phyloP scores from a whole-genome alignment of 2,888 invertebrate genomes.

The Petrolisthes manimaculis region DNA sequence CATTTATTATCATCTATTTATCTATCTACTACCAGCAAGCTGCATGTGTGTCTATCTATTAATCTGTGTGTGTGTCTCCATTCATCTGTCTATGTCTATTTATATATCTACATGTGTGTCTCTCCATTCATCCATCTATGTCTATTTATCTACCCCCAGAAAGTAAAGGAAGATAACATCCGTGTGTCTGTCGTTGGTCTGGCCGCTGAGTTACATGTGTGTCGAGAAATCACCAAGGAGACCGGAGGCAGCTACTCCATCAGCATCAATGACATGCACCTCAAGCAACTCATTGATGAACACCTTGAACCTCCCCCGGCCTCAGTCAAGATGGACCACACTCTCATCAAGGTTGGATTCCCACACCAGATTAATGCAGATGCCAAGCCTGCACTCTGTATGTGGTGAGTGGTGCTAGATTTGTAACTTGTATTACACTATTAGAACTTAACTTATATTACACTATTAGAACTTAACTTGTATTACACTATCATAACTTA shows the following conservation, averaged over 20 bases:
- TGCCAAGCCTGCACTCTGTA: constrained; percentile 64
- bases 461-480: background rate
- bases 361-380: constrained; percentile 72
- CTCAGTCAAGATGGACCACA: constrained; percentile 76
- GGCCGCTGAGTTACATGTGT: constrained; percentile 94
- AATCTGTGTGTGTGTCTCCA: too few species aligned
- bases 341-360: constrained; percentile 95
- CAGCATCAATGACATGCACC: constrained; percentile 79
- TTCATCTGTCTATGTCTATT: background rate
- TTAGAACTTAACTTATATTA: background rate
- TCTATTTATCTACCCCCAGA: constrained; percentile 34
- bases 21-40: too few species aligned
- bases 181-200: constrained; percentile 95
- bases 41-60: too few species aligned
- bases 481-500: too few species aligned
- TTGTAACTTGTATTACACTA: background rate
- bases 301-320: constrained; percentile 76
- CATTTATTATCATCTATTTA: too few species aligned
- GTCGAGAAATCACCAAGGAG: constrained; percentile 84
- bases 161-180: constrained; percentile 77
- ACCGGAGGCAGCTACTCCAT: constrained; percentile 91
- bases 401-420: constrained; percentile 60
- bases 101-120: background rate
- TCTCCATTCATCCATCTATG: background rate
- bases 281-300: constrained; percentile 76